Evolutionary conservation across 2,888 invertebrate genomes (phyloP).

Genomic region (Acholoe squamosa): DNA sequence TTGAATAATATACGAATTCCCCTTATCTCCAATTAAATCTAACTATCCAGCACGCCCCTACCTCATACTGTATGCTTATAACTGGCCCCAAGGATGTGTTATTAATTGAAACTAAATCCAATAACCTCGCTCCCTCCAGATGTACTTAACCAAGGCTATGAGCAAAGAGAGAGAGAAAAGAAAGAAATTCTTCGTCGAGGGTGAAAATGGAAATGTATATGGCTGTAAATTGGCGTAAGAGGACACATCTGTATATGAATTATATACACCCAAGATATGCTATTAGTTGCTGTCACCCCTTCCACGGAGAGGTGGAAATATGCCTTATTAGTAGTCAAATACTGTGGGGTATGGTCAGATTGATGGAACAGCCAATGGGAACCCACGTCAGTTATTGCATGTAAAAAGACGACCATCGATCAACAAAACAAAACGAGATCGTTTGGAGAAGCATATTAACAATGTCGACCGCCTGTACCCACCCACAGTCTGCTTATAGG

Average conservation of each 20-base stretch:
- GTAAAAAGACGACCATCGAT: slow-evolving; percentile 46
- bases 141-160: background rate
- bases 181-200: background rate
- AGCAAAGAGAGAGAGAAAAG: too few species aligned
- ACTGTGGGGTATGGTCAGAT: background rate
- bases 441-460: slow-evolving; percentile 23
- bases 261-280: background rate
- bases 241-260: background rate
- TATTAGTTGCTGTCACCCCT: background rate
- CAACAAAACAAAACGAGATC: slow-evolving; percentile 35
- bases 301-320: background rate
- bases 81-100: background rate
- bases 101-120: slow-evolving; percentile 21
- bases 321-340: background rate
- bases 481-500: too few species aligned
- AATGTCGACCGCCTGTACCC: background rate
- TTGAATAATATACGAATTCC: background rate
- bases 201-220: slow-evolving; percentile 9
- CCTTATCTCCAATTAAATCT: background rate
- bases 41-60: background rate
- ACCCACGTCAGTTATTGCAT: slow-evolving; percentile 9
- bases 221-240: background rate
- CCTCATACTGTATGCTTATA: background rate
- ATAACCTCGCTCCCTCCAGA: background rate
- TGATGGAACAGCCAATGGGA: slow-evolving; percentile 7